These are phyloP conservation scores for Aspidoscelis tigris DNA, from an alignment of 2,113 vertebrate species.

Conservation along the genomic window DNA sequence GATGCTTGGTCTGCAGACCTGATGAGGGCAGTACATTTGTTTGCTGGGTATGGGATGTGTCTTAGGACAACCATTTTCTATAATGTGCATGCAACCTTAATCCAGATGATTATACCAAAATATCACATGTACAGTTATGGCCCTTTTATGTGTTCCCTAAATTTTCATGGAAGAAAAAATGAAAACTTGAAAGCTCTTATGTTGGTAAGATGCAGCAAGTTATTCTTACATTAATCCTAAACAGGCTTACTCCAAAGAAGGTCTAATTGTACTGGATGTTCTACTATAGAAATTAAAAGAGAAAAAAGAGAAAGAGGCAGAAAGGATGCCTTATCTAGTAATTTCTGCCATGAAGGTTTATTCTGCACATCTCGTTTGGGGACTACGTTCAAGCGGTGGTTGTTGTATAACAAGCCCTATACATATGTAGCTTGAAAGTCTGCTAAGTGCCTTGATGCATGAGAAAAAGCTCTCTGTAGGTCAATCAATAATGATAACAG, in stretches of 20 bases:
- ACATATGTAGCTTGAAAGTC: constrained; percentile 38
- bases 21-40: too few relatives aligned
- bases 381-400: constrained; percentile 46
- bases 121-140: too few relatives aligned
- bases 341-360: constrained; percentile 18
- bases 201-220: not conserved
- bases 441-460: constrained; percentile 40
- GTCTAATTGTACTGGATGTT: not conserved
- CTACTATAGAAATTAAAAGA: not conserved
- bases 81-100: too few relatives aligned
- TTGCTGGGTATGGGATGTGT: too few relatives aligned
- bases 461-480: constrained; percentile 31
- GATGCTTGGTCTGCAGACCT: too few relatives aligned
- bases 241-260: not conserved
- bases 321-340: accelerated
- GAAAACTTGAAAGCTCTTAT: not conserved
- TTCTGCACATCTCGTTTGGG: constrained; percentile 19
- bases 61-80: too few relatives aligned
- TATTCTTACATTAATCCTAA: not conserved
- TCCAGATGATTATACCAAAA: not conserved
- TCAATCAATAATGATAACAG: constrained; percentile 57
- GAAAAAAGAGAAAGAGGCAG: not conserved
- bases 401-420: constrained; percentile 25
- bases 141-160: not conserved
- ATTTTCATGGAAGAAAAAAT: not conserved